Evolutionary conservation across 1,140 invertebrate species (phyloP).

Genomic region (Mizuhopecten yessoensis): DNA sequence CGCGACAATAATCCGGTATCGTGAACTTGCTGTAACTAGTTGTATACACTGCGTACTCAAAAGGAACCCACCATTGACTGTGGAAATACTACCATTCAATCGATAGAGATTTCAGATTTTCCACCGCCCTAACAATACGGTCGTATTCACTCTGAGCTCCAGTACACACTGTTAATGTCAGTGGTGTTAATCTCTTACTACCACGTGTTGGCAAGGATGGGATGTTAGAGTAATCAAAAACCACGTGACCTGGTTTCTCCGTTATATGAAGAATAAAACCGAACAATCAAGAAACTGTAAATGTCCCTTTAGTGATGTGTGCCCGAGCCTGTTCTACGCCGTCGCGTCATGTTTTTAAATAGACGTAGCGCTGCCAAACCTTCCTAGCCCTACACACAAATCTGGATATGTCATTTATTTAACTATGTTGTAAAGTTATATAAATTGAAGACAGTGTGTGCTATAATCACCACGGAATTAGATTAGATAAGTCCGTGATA

Average conservation of each 20-base stretch:
- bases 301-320: not conserved
- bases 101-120: not conserved
- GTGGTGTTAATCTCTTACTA: not conserved
- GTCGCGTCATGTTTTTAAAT: not conserved
- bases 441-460: no score
- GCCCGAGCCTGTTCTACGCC: not conserved
- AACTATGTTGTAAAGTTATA: no score
- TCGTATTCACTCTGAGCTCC: not conserved
- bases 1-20: not conserved
- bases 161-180: not conserved
- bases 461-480: no score
- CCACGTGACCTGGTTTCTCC: not conserved
- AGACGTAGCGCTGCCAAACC: no score
- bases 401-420: no score
- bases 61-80: not conserved
- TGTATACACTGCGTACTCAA: not conserved
- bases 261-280: no score
- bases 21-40: not conserved
- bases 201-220: not conserved
- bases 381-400: no score
- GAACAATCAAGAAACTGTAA: no score
- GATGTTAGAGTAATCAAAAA: not conserved
- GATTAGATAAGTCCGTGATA: no score
- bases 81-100: conserved; percentile 14
- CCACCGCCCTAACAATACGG: not conserved